Base-by-base conservation (phyloP, 2,113 vertebrate species). In the Nesoenas mayeri region DNA sequence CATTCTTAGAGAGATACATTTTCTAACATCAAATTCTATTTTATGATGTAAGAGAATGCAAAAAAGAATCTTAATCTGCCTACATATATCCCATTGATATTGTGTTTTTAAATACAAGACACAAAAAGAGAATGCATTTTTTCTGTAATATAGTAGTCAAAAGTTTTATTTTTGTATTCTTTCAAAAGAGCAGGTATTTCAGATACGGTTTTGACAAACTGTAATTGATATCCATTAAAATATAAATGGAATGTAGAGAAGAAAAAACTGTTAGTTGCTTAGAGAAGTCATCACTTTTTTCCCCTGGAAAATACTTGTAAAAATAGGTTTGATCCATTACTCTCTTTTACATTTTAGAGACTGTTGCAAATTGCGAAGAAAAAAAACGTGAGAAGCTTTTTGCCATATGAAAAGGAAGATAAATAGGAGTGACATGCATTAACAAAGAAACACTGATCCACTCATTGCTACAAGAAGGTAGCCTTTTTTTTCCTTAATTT, bases 191-290 rank as follows among this genome's bases (percentile, higher is more conserved):
- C 26, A 78, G 19, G 13, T 48, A 67, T 91, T 95, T 95, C 64
- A 78, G 42, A 67, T 53, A 22, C 11, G 34, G 25, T 80, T 95
- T 85, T 85, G 64, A 78, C 31, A 93, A 85, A 64, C 5, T 90
- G 53, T 88, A 95, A 85, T 92, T 95, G 95, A 71, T 90, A 91
- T 60, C 64, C 31, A 67, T 83, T 89, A 88, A 95, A 94, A 83
- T 58, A 73, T 75, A 61, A 95, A 83, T 31, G 15, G 32, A 94
- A 40, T 56, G 48, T 3, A 74, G 15, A 69, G 15, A 91, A 66
- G 12, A 47, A 83, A 92, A 40, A 65, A 64, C 10, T 8, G 4
- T n/a, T 89, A 81, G 12, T 83, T 21, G 91, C 34, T 70, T 79
- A 67, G 29, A 24, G 14, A 6, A 95, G 61, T 65, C 48, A 80